Base-by-base conservation (phyloP, 37 sponge, comb jelly and placozoan species). In the Eunapius fragilis region DNA sequence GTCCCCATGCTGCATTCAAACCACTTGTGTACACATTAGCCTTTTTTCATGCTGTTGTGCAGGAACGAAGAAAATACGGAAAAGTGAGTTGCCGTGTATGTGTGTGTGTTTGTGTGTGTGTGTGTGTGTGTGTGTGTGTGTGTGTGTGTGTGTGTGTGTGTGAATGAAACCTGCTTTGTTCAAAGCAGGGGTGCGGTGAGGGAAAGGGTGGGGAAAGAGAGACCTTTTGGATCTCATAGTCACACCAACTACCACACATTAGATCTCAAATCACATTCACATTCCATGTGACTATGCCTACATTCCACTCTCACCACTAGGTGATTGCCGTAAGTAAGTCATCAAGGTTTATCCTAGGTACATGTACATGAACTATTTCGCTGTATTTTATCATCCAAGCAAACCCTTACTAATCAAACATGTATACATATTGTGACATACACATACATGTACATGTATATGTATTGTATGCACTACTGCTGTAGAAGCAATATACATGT, bases 21-120 rank as follows among this genome's bases (percentile, higher is more conserved):
- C 85, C 96, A 19, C 95, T 99, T 33, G 94, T 99, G 31, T 99
- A 91, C 71, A 95, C 94, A 2, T 91, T 99, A 75, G 96, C 96
- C 35, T 99, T 99, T 92, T 99, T 99, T 85, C 99, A 99, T 69
- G 99, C 99, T 81, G 99, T 99, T 73, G 99, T 99, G 10, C 98
- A 97, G 78, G 99, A 99, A 80, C 84, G 99, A 74, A 92, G 99
- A 58, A 99, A 99, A 88, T 99, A 99, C 85, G 99, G 99, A 25
- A 97, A 93, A 77, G 92, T 91, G 68, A 10, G 78, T 32, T 14
- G 31, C n/a, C n/a, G n/a, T n/a, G n/a, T n/a, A n/a, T n/a, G n/a
- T n/a, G n/a, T n/a, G n/a, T n/a, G n/a, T n/a, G n/a, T n/a, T n/a
- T n/a, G n/a, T n/a, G n/a, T n/a, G 35, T 75, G 25, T 34, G 36